These are phyloP conservation scores for Melanophora roralis DNA, from an alignment of 2,888 invertebrate genomes.

Conservation along the genomic window DNA sequence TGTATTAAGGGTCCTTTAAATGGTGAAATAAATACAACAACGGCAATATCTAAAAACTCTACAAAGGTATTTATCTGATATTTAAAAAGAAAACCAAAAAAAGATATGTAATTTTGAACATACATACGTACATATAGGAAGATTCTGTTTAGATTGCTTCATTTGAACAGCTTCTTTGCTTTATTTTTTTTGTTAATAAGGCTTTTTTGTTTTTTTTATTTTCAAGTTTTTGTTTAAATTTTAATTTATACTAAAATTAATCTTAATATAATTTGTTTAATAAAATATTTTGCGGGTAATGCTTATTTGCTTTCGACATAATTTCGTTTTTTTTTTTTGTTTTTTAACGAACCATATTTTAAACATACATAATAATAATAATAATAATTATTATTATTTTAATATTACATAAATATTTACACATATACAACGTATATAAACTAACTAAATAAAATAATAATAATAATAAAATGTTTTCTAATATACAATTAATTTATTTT, in stretches of 20 bases:
- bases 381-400: slow-evolving; percentile 53
- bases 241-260: slow-evolving; percentile 63
- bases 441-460: slow-evolving; percentile 52
- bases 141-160: no score
- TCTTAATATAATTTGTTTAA: slow-evolving; percentile 59
- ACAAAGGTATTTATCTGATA: no score
- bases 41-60: no score
- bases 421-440: slow-evolving; percentile 63
- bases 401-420: slow-evolving; percentile 64
- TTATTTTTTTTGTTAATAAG: slow-evolving; percentile 61
- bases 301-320: slow-evolving; percentile 60
- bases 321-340: slow-evolving; percentile 53
- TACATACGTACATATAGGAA: no score
- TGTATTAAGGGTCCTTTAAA: no score
- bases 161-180: not conserved
- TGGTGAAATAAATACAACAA: no score
- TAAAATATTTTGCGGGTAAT: slow-evolving; percentile 65
- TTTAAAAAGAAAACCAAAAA: no score
- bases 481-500: slow-evolving; percentile 28
- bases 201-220: slow-evolving; percentile 63
- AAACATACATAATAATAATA: slow-evolving; percentile 49
- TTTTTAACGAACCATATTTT: slow-evolving; percentile 58
- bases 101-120: no score
- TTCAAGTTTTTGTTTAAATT: slow-evolving; percentile 60
- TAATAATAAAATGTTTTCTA: slow-evolving; percentile 37